Evolutionary conservation across 1,140 invertebrate genomes (phyloP), one percentile per base, ranked within the genome.

Genomic region (Micrasema longulum): DNA sequence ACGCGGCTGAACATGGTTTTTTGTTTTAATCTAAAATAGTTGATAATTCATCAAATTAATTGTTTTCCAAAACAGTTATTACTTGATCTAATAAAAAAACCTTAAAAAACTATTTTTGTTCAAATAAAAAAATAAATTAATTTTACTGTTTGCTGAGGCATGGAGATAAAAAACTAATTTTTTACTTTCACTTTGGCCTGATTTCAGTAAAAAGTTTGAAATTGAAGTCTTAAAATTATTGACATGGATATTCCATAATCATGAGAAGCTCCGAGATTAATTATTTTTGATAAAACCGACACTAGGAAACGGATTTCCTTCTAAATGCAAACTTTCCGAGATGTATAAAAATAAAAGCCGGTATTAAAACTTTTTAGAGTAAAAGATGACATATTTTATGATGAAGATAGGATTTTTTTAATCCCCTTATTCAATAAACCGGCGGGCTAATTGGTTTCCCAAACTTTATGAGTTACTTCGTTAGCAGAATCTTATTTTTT

Each of bases 221-320:
- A 35, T 43, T 60, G 22, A 16, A 31, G 55, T 41, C 45, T 62
- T 69, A 60, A 60, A 70, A 71, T 62, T 71, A 67, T 66, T 64
- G 63, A 71, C 72, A 74, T 47, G 72, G 69, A 64, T 74, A 36
- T 71, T 71, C 72, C 72, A 67, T 74, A 74, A 74, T 71, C 72
- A 26, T 63, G 31, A 68, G 64, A 43, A 55, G 60, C 62, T 18
- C 62, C 11, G 26, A 64, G 69, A 74, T 74, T 74, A 70, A 71
- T 74, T 70, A 64, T 74, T 71, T 71, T 55, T 26, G 53, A 14
- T 55, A 62, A 71, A 71, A 71, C 63, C 68, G 64, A 36, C 53
- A 53, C 47, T 47, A 41, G 50, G 35, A 23, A 48, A 64, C 63
- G 69, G 68, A 74, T 74, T 74, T 71, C 57, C 20, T 74, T 65